phyloP scores from a whole-genome alignment of 2,888 invertebrate species.

The Tuberolachnus salignus region DNA sequence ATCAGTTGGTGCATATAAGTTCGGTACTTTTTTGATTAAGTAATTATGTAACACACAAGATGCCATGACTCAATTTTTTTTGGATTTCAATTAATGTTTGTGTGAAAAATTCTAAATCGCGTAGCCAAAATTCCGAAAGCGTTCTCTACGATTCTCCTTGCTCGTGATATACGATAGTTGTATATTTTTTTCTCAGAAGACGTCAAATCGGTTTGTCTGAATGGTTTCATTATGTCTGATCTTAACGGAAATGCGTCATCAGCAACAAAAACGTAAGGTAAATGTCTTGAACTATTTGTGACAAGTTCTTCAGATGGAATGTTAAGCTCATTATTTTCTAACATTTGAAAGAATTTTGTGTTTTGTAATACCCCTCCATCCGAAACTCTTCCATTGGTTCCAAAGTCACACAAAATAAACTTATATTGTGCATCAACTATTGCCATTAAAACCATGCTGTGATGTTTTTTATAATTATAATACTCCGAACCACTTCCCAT shows the following conservation, averaged over 20 bases:
- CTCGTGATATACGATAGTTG: constrained; percentile 58
- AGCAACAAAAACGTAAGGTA: constrained; percentile 57
- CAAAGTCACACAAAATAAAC: constrained; percentile 57
- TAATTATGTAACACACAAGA: constrained; percentile 18
- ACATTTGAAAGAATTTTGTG: constrained; percentile 13
- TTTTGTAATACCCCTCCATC: constrained; percentile 51
- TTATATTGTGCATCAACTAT: constrained; percentile 60
- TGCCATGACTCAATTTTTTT: constrained; percentile 15
- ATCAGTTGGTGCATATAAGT: constrained; percentile 4
- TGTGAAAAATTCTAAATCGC: constrained; percentile 57
- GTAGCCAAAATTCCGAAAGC: constrained; percentile 57
- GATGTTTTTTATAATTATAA: constrained; percentile 60
- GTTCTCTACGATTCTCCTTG: constrained; percentile 57
- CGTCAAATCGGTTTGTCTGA: constrained; percentile 35
- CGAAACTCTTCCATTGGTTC: constrained; percentile 56
- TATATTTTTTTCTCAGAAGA: constrained; percentile 57
- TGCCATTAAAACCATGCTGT: constrained; percentile 60
- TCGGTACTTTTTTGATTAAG: constrained; percentile 28
- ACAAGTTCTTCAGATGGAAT: constrained; percentile 2
- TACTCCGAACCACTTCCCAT: constrained; percentile 59
- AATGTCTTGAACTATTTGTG: constrained; percentile 11
- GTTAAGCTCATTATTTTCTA: constrained; percentile 4
- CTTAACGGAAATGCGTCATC: constrained; percentile 60
- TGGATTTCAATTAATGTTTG: neutral
- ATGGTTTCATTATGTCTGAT: constrained; percentile 58